phyloP scores from a whole-genome alignment of 2,888 invertebrate genomes.

The Parnassius mnemosyne region DNA sequence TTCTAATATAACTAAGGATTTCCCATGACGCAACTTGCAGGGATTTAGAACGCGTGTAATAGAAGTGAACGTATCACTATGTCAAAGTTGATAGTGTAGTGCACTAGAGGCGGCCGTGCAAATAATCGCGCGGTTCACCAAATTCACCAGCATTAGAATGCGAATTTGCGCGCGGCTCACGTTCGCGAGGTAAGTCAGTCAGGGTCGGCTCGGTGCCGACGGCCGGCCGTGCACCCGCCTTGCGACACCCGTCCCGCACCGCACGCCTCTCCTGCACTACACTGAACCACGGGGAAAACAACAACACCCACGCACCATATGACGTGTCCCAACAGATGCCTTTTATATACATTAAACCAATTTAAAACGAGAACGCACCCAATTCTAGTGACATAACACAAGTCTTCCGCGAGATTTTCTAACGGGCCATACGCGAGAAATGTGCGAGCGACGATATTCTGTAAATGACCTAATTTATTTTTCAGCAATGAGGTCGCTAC shows the following conservation, averaged over 20 bases:
- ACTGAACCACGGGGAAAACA: constrained; percentile 40
- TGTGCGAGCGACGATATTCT: background rate
- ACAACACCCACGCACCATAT: constrained; percentile 35
- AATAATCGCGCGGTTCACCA: constrained; percentile 58
- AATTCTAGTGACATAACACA: constrained; percentile 11
- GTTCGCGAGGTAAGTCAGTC: constrained; percentile 79
- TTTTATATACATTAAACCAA: constrained; percentile 29
- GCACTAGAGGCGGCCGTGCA: constrained; percentile 31
- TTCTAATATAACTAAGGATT: background rate
- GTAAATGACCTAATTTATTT: constrained; percentile 22
- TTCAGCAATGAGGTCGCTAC: constrained; percentile 20
- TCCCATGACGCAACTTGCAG: background rate
- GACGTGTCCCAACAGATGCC: constrained; percentile 30
- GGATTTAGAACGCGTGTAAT: background rate
- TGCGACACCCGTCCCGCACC: constrained; percentile 56
- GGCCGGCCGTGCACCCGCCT: constrained; percentile 77
- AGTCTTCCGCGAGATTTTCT: constrained; percentile 20
- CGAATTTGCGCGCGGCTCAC: constrained; percentile 76
- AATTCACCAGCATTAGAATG: constrained; percentile 74
- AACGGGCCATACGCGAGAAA: background rate
- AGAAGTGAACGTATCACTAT: constrained; percentile 10
- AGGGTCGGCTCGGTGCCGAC: constrained; percentile 79
- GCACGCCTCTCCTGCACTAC: constrained; percentile 31
- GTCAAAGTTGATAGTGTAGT: constrained; percentile 11
- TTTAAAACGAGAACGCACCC: constrained; percentile 20